Conservation (phyloP, 2,113 vertebrate species). For the Strix uralensis region DNA sequence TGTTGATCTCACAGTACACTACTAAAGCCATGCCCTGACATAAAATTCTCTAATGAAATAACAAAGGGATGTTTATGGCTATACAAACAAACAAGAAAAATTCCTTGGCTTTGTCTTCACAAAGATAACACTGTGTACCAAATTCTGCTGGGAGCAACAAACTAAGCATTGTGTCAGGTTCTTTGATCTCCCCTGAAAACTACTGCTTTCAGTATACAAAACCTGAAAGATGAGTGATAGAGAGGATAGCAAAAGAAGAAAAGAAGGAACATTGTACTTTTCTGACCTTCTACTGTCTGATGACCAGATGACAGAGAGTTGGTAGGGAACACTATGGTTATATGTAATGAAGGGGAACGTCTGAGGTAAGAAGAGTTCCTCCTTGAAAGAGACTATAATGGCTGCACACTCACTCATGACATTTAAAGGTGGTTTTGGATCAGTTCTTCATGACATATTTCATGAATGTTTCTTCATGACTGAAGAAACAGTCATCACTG, state of each 20-base stretch:
- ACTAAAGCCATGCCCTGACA: neutral
- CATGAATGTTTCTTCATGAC: neutral
- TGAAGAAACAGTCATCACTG: neutral
- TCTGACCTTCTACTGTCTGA: neutral
- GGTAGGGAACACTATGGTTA: neutral
- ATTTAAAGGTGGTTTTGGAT: neutral
- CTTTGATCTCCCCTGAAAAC: slow-evolving; percentile 36
- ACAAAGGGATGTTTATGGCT: neutral
- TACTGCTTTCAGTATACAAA: slow-evolving; percentile 7
- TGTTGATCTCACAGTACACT: neutral
- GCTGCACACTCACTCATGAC: neutral
- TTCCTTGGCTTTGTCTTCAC: slow-evolving; percentile 42
- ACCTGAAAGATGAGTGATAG: slow-evolving; percentile 22
- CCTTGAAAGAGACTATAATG: neutral
- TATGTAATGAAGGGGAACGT: neutral
- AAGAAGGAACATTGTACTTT: neutral
- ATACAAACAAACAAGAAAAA: slow-evolving; percentile 30
- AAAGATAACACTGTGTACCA: neutral
- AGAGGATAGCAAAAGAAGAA: neutral
- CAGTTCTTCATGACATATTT: neutral
- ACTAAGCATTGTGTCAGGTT: slow-evolving; percentile 6
- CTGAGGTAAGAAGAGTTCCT: neutral
- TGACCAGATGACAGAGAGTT: neutral
- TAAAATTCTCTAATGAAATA: slow-evolving; percentile 23
- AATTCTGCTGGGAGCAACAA: slow-evolving; percentile 29